Base-by-base conservation (phyloP, 2,113 vertebrate species). In the Chlorodrepanis virens region DNA sequence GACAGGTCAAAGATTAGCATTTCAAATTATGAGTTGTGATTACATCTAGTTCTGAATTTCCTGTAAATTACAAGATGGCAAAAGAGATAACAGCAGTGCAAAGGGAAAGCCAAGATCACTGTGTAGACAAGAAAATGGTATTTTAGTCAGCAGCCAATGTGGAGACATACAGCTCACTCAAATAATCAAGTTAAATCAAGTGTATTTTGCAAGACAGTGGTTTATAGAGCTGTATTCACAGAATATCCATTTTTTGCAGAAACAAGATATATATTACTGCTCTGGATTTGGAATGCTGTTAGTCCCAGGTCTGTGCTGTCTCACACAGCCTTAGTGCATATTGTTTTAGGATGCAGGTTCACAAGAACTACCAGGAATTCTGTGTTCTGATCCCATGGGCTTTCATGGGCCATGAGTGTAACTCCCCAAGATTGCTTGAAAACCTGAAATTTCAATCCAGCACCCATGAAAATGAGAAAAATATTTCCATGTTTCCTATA, bases 1-100 rank as follows among this genome's bases (percentile, higher is more conserved):
- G 96, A 97, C 92, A 90, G 80, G 89, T 67, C 88, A 77, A 56
- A 93, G 91, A 96, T 97, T 95, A 97, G 60, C 83, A 83, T 97
- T 96, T 93, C 93, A 92, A 84, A 95, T 93, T 87, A 85, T 74
- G 83, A 94, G 92, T 91, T 93, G 83, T 91, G 91, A 90, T 92
- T 93, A 72, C 89, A 75, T 74, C 74, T 90, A 89, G 80, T 92
- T 96, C 91, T 92, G 91, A 95, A 89, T 96, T 97, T 94, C 93
- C 93, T 93, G 67, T 74, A 94, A 95, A 93, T 88, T 71, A 61
- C 1, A 8, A 68, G 84, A 96, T 78, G 37, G 47, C 67, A 33
- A 72, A 92, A 57, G 60, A 87, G 90, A 94, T 54, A 93, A 81
- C 53, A 67, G 22, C 74, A 24, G 31, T 6, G 57, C 40, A 44